These are phyloP conservation scores for Agrilus cyanescens DNA, from an alignment of 2,888 invertebrate genomes.

Conservation along the genomic window DNA sequence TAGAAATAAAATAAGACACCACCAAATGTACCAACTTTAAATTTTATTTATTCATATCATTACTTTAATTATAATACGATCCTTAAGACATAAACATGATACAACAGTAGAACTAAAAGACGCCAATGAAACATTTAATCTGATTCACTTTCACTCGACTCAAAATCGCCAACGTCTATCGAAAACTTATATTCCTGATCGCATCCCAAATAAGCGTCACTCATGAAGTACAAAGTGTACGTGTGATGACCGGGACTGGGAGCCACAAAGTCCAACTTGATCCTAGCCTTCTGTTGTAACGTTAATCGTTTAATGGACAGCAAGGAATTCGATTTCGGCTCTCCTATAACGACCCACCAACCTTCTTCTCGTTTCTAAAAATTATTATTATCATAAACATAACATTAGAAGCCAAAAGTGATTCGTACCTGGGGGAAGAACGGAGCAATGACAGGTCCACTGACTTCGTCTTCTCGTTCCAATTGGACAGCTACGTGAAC, in stretches of 20 bases:
- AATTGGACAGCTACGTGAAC: slow-evolving; percentile 84
- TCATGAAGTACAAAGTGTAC: slow-evolving; percentile 97
- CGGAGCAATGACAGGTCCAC: slow-evolving; percentile 95
- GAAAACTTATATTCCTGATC: slow-evolving; percentile 98
- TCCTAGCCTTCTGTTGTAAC: slow-evolving; percentile 83
- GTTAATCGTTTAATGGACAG: slow-evolving; percentile 95
- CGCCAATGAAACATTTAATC: slow-evolving; percentile 40
- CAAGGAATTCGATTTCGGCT: slow-evolving; percentile 85
- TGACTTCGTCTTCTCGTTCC: slow-evolving; percentile 93
- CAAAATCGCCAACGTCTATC: slow-evolving; percentile 68
- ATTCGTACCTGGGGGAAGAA: slow-evolving; percentile 81
- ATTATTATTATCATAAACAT: slow-evolving; percentile 3
- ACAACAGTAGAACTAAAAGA: neutral
- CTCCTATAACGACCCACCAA: slow-evolving; percentile 99
- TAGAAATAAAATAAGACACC: too few relatives aligned
- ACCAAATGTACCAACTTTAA: too few relatives aligned
- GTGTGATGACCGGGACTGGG: slow-evolving; percentile 79
- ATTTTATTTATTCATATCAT: too few relatives aligned
- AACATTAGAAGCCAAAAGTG: neutral
- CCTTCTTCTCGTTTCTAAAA: slow-evolving; percentile 79
- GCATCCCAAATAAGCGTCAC: slow-evolving; percentile 96
- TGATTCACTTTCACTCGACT: slow-evolving; percentile 49
- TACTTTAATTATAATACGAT: too few relatives aligned
- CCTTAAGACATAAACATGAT: too few relatives aligned
- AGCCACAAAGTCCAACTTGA: slow-evolving; percentile 83